Evolutionary conservation across 1,140 invertebrate genomes (phyloP), one percentile per base, ranked within the genome.

Genomic region (Zaprionus vittiger): DNA sequence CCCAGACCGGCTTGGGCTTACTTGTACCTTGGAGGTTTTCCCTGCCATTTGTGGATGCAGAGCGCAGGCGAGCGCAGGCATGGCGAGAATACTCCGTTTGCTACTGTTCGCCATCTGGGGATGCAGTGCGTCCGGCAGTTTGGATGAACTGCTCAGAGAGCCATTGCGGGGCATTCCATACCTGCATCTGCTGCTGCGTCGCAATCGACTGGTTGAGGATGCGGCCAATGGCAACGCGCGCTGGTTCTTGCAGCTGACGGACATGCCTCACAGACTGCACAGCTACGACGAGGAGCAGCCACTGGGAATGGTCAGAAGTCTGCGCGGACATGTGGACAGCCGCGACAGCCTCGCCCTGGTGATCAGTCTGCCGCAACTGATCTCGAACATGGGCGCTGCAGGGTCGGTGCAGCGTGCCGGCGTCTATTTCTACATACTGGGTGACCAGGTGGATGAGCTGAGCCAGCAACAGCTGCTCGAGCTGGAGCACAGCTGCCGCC

Each of bases 401-500:
- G 55, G 24, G 0, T 60, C 64, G 5, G 44, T 7, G 1, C 55
- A 73, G 11, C 79, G 68, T 1, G 68, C 81, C 3, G 63, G 66
- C 6, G 64, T 81, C 26, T 71, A 70, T 17, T 79, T 89, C 44
- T 84, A 73, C 37, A 77, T 89, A 4, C 34, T 89, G 22, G 79
- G 55, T 7, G 78, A 89, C 14, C 44, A 59, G n/a, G 7, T 17
- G 0, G 65, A 31, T 37, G 65, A 68, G 9, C 22, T 83, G n/a
- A 65, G 4, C 2, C 17, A 22, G 2, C 57, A 37, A 20, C 31
- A 90, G 38, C 60, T 70, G 41, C 34, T 44, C 1, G 12, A 47
- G 14, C 15, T 89, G 75, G 84, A 89, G 60, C 34, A 44, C 3
- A 69, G 74, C 47, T 81, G 78, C 11, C 74, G 84, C 0, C 34